Evolutionary conservation across 1,140 invertebrate species (phyloP), one percentile per base, ranked within the genome.

Genomic region (Procambarus virginalis): DNA sequence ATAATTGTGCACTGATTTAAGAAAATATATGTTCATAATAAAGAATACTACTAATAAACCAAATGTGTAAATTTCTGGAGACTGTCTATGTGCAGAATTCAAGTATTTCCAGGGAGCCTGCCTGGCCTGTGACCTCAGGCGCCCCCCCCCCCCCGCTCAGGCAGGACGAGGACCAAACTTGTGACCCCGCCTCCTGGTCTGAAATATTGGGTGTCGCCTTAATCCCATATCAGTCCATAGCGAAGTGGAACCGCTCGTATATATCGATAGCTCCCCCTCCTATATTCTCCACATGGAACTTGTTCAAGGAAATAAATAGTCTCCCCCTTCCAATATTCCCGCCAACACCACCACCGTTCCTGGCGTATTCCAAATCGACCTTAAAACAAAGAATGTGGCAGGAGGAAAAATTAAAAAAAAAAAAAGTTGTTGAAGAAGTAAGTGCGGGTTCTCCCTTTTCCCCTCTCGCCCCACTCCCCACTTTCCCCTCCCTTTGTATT

Each of bases 161-260:
- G 78, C 46, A 75, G 75, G 51, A 81, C 49, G 58, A 73, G 55
- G 45, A 75, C 48, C n/a, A n/a, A 51, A n/a, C 6, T 58, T 55
- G 79, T 73, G 64, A 78, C 76, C 84, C 14, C 75, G 22, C 34
- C 49, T 22, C 78, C n/a, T 86, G 46, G 8, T 49, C 4, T 58
- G 78, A 81, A 82, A 81, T 70, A 48, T 22, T 34, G 22, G n/a
- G 12, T 49, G 68, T 83, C 86, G 60, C 79, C 48, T 76, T 34
- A 60, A 77, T 77, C 79, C 68, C 79, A 55, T 82, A 86, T 80
- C 60, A 48, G 64, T 82, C 86, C 79, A 88, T 88, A 83, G 64
- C 70, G 64, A 83, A 83, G 86, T 89, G 80, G 77, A 89, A 83
- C 82, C 64, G 75, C 10, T 68, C 34, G 70, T 89, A 60, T 77